These are phyloP conservation scores for Rhyacichthys aspro DNA, from an alignment of 2,797 vertebrate species.

Conservation along the genomic window DNA sequence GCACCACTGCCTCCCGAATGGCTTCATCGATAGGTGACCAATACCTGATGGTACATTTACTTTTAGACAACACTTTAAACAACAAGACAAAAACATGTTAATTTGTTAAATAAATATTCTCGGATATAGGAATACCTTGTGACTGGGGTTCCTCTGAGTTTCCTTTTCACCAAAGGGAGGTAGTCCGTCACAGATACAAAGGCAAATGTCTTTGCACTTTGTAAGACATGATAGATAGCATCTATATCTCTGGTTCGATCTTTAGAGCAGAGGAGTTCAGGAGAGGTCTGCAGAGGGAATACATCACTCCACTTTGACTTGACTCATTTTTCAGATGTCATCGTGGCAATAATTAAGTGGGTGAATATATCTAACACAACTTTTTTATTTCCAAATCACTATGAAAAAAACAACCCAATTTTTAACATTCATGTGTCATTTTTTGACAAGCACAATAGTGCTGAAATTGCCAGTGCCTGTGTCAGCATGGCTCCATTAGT, in stretches of 20 bases:
- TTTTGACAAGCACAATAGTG: constrained; percentile 16
- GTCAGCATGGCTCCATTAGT: constrained; percentile 47
- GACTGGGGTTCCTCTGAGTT: constrained; percentile 78
- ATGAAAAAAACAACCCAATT: constrained; percentile 12
- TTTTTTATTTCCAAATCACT: too few relatives aligned
- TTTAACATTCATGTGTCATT: constrained; percentile 28
- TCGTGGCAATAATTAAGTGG: too few relatives aligned
- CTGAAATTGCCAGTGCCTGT: constrained; percentile 34
- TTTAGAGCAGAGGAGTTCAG: constrained; percentile 89
- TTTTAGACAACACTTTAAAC: background rate
- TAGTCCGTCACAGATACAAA: constrained; percentile 92
- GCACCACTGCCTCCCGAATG: constrained; percentile 88
- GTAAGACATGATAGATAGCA: constrained; percentile 90
- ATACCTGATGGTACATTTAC: constrained; percentile 75
- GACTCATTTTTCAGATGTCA: background rate
- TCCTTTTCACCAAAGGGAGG: constrained; percentile 85
- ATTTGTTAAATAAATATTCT: background rate
- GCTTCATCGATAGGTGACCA: constrained; percentile 91
- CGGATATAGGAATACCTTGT: constrained; percentile 53
- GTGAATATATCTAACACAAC: too few relatives aligned
- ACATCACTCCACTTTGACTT: background rate
- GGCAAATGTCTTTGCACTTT: constrained; percentile 86
- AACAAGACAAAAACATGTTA: constrained; percentile 5
- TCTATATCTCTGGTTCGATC: constrained; percentile 89
- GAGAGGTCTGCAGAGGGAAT: constrained; percentile 84